Percentiles rank a stretch among this genome's conserved stretches.
phyloP scores from a whole-genome alignment of 2,797 vertebrate genomes.

The Lindbergichthys nudifrons region DNA sequence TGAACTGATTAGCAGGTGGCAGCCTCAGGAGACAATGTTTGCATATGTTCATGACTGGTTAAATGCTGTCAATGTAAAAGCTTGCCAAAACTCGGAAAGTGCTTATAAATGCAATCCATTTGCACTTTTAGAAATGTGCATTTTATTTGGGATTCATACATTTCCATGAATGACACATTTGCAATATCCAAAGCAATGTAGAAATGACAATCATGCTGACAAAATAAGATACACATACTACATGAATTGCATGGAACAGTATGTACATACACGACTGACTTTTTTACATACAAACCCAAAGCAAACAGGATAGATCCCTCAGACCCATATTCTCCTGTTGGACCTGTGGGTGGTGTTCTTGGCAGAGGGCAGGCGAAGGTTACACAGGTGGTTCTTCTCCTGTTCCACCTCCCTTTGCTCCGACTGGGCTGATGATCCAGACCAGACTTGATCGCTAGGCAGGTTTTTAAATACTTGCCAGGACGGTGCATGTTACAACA shows the following conservation, averaged over 20 bases:
- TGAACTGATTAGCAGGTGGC: too few relatives aligned
- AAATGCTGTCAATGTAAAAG: too few relatives aligned
- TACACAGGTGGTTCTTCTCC: conserved; percentile 79
- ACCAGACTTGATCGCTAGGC: conserved; percentile 66
- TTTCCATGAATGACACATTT: background rate
- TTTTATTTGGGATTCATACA: background rate
- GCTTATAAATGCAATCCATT: too few relatives aligned
- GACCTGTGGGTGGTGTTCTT: conserved; percentile 54
- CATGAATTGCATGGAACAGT: conserved; percentile 1
- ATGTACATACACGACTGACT: conserved; percentile 11
- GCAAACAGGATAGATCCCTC: conserved; percentile 21
- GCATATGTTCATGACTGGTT: too few relatives aligned
- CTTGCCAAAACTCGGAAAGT: too few relatives aligned
- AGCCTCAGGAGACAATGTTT: too few relatives aligned
- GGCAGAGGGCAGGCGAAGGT: conserved; percentile 64
- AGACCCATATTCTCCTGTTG: conserved; percentile 19
- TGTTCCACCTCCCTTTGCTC: conserved; percentile 65
- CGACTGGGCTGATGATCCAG: conserved; percentile 62
- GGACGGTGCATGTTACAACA: conserved; percentile 48
- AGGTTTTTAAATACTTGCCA: conserved; percentile 67
- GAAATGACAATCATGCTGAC: background rate
- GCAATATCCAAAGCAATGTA: background rate
- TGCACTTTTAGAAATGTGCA: background rate
- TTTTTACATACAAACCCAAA: conserved; percentile 19
- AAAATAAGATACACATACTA: background rate